Percentiles rank a stretch among this genome's conserved stretches.
phyloP scores from a whole-genome alignment of 2,888 invertebrate genomes.

The Hydraecia micacea region DNA sequence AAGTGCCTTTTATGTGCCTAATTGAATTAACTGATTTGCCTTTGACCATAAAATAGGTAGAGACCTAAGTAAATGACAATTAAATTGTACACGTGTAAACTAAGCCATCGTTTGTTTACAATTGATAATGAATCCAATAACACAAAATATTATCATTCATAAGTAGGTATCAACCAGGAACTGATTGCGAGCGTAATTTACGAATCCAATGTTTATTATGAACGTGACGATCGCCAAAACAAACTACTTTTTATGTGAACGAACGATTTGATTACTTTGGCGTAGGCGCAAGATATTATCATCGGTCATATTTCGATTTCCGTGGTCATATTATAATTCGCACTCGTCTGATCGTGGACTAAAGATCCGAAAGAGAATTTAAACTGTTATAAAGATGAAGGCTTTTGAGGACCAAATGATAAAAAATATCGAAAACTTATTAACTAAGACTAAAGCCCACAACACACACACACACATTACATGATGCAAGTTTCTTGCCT shows the following conservation, averaged over 20 bases:
- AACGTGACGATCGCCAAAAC: constrained; percentile 41
- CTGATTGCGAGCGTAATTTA: constrained; percentile 37
- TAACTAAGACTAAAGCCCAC: no score
- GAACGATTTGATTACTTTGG: constrained; percentile 47
- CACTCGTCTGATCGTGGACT: constrained; percentile 38
- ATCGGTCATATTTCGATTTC: no score
- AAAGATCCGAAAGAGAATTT: constrained; percentile 26
- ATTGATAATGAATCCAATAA: constrained; percentile 33
- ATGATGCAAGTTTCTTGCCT: no score
- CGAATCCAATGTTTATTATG: constrained; percentile 39
- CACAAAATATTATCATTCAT: constrained; percentile 41
- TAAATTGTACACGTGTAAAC: constrained; percentile 25
- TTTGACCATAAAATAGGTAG: not conserved
- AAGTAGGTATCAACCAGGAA: constrained; percentile 46
- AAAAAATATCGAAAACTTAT: constrained; percentile 1
- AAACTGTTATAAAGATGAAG: not conserved
- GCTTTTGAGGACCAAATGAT: not conserved
- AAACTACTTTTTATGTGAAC: constrained; percentile 51
- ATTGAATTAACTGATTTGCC: not conserved
- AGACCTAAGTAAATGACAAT: not conserved
- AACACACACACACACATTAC: no score
- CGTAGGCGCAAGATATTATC: constrained; percentile 56
- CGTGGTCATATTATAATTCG: no score
- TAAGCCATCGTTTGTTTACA: constrained; percentile 44
- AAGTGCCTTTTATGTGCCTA: not conserved